Conservation (phyloP, 1,140 invertebrate species). For the Leguminivora glycinivorella region DNA sequence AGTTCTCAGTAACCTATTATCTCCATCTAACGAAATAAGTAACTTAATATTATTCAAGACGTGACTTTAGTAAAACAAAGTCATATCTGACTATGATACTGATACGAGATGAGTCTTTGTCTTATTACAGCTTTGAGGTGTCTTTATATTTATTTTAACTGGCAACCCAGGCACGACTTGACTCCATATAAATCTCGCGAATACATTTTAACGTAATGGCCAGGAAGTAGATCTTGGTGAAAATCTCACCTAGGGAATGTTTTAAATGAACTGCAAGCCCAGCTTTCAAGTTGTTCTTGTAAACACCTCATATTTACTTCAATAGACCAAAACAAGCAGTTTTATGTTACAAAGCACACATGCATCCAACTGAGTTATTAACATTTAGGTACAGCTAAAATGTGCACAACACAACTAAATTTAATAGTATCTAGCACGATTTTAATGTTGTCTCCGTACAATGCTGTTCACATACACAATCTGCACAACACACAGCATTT, state of each 20-base stretch:
- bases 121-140: constrained; percentile 42
- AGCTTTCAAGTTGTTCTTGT: not conserved
- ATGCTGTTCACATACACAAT: constrained; percentile 15
- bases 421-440: not conserved
- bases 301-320: not conserved
- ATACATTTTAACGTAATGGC: constrained; percentile 49
- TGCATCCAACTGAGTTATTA: no score
- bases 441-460: not conserved
- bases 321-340: no score
- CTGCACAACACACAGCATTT: constrained; percentile 15
- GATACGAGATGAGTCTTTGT: constrained; percentile 12
- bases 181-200: constrained; percentile 54
- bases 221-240: constrained; percentile 36
- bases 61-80: constrained; percentile 10
- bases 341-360: no score
- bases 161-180: constrained; percentile 68
- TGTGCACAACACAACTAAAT: not conserved
- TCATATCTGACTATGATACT: constrained; percentile 4
- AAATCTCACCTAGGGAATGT: constrained; percentile 34
- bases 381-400: no score
- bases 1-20: constrained; percentile 36
- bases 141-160: constrained; percentile 66
- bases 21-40: constrained; percentile 50
- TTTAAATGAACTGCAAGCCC: constrained; percentile 31
- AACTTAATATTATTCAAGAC: constrained; percentile 64